Evolutionary conservation across 1,140 invertebrate species (phyloP).

Genomic region (Campoletis sonorensis): DNA sequence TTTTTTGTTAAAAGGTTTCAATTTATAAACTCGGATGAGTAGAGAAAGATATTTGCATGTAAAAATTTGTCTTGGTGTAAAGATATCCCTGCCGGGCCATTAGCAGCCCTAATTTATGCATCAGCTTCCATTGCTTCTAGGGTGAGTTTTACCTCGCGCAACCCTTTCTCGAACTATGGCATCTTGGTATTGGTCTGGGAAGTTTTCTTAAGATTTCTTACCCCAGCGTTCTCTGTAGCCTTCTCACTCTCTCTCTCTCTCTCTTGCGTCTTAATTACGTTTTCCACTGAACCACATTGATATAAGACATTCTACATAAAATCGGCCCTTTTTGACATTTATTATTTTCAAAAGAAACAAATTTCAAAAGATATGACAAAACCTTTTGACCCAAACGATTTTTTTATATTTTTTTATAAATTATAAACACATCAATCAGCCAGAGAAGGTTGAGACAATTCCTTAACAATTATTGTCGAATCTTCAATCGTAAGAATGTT

Average conservation of each 20-base stretch:
- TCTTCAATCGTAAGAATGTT: too few species aligned
- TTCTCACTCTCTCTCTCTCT: too few species aligned
- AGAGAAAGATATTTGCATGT: background rate
- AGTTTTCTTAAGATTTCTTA: constrained; percentile 59
- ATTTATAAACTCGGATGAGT: background rate
- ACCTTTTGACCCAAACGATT: too few species aligned
- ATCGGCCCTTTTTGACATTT: too few species aligned
- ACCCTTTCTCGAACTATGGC: constrained; percentile 49
- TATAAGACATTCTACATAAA: background rate
- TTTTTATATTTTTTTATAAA: too few species aligned
- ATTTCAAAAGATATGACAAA: too few species aligned
- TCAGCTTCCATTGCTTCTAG: constrained; percentile 45
- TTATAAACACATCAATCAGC: too few species aligned
- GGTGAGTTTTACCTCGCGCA: constrained; percentile 25
- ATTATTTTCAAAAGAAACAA: too few species aligned
- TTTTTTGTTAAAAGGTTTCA: background rate
- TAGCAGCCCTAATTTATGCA: constrained; percentile 60
- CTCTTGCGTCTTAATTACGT: constrained; percentile 45
- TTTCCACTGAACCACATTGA: background rate
- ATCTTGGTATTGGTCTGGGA: constrained; percentile 32
- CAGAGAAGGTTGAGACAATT: too few species aligned
- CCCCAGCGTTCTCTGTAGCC: background rate
- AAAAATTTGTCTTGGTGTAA: constrained; percentile 28
- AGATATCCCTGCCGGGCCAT: constrained; percentile 47
- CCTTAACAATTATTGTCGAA: too few species aligned